Evolutionary conservation across 2,113 vertebrate genomes (phyloP), one percentile per base, ranked within the genome.

Genomic region (Thoracochromis brauschi): DNA sequence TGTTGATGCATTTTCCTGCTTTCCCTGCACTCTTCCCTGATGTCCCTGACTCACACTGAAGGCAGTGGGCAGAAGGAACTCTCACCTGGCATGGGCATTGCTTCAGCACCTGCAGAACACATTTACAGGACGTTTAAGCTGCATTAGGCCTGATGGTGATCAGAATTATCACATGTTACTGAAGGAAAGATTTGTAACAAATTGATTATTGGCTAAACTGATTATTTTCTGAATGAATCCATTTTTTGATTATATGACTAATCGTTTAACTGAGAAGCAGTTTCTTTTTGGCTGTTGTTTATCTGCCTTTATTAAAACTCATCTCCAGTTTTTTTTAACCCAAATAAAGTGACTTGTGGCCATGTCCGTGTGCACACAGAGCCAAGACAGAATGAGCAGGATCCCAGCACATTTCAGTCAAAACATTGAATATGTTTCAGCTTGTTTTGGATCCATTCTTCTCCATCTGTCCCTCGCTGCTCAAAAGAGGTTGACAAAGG

Each of bases 1-100:
- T 8, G 75, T 71, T 89, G 40, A 91, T 90, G 75, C 42, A 54
- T 91, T 78, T 24, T 88, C 51, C 91, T 91, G 87, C 81, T 83
- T 24, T 89, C 80, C 47, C n/a, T 40, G n/a, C 14, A 14, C 19
- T 2, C 2, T 14, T 45, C 60, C 80, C 71, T 29, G 19, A 58
- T 16, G 81, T 80, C 82, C n/a, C n/a, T n/a, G 83, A 45, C 60
- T 87, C n/a, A 49, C 58, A 33, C 79, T 26, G 7, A 54, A 29
- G 45, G 9, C 51, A 55, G 60, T 5, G 40, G 14, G 54, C 53
- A 42, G 13, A 2, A 47, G 21, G 8, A 85, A 0, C 35, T 55
- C 83, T 85, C 40, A 85, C 58, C 81, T 79, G 82, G 84, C 33
- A 24, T 12, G 31, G 11, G 2, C 57, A 40, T 51, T 53, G 8